phyloP scores from a whole-genome alignment of 2,888 invertebrate genomes.

The Epistrophella euchroma region DNA sequence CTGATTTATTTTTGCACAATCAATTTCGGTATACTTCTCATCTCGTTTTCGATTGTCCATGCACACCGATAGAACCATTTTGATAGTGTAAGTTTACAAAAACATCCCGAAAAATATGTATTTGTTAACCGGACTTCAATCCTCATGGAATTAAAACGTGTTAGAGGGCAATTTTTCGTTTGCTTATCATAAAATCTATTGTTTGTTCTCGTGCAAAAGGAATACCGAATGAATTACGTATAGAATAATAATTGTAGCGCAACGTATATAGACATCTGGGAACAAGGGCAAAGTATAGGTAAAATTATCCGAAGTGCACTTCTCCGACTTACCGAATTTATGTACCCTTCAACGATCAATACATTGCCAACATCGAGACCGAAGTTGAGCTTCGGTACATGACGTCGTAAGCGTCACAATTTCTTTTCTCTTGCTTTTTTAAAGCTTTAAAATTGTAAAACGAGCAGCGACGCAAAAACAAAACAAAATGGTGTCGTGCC shows the following conservation, averaged over 20 bases:
- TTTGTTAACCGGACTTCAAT: conserved; percentile 4
- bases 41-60: conserved; percentile 39
- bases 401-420: conserved; percentile 8
- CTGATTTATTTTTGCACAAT: conserved; percentile 35
- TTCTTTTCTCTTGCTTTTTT: background rate
- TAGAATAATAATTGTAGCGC: background rate
- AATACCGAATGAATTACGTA: background rate
- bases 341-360: conserved; percentile 11
- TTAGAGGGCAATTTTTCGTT: background rate
- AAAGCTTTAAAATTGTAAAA: background rate
- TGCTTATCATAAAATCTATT: background rate
- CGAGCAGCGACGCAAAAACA: background rate
- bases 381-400: background rate
- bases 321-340: background rate
- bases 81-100: conserved; percentile 39
- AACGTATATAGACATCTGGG: background rate
- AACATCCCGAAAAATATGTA: conserved; percentile 9
- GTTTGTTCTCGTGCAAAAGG: background rate
- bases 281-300: background rate
- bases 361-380: background rate
- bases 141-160: conserved; percentile 1
- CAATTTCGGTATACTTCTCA: conserved; percentile 4
- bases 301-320: conserved; percentile 3
- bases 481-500: conserved; percentile 16
- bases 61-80: conserved; percentile 22